Conservation (phyloP, 2,797 vertebrate genomes). For the Xerus rutilus region DNA sequence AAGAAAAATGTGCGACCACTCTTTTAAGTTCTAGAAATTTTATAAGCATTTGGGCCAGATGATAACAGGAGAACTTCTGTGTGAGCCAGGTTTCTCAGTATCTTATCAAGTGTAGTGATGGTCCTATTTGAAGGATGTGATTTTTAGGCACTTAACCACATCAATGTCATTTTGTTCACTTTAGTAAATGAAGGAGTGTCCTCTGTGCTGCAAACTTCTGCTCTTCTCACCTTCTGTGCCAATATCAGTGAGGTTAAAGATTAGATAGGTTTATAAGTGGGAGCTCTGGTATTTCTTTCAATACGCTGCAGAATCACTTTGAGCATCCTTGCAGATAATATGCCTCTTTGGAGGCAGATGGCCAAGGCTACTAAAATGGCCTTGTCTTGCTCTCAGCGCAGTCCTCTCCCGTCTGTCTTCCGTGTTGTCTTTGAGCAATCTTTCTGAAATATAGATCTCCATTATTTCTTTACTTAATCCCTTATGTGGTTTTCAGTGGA, state of each 20-base stretch:
- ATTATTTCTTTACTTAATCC: background rate
- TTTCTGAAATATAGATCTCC: background rate
- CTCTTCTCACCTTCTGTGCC: background rate
- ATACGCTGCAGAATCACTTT: background rate
- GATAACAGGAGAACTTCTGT: constrained; percentile 9
- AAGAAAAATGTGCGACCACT: background rate
- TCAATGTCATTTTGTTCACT: background rate
- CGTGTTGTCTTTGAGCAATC: background rate
- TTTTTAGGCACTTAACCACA: background rate
- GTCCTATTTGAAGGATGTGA: background rate
- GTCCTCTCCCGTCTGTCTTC: background rate
- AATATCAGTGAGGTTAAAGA: background rate
- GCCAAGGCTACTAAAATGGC: background rate
- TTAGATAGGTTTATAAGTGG: background rate
- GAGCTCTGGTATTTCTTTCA: background rate
- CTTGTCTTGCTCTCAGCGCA: background rate
- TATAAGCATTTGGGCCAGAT: background rate
- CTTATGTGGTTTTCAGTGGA: background rate
- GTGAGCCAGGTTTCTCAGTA: background rate
- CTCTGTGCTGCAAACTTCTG: background rate
- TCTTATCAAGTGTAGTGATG: background rate
- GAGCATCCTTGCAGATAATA: background rate
- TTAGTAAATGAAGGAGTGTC: background rate
- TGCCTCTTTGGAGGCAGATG: background rate
- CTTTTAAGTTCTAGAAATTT: background rate